Evolutionary conservation across 2,797 vertebrate genomes (phyloP), one percentile per base, ranked within the genome.

Genomic region (Notolabrus celidotus): DNA sequence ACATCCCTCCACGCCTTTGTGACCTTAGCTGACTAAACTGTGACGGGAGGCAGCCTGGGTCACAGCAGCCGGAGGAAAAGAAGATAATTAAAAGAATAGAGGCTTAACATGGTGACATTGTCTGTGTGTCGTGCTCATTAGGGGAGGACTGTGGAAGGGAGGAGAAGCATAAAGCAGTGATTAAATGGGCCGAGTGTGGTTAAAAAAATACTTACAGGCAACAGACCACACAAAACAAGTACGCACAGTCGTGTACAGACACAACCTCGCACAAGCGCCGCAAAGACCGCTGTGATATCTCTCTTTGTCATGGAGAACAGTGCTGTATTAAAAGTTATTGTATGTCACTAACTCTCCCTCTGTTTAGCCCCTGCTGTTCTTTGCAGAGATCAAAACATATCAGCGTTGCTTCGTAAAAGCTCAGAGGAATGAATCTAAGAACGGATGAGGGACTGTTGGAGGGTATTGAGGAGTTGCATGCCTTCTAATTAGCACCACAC

Each of bases 401-500:
- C 42, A 45, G 64, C 58, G 51, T 19, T 61, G 29, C 47, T 71
- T 31, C 10, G 50, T 16, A 51, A 11, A 65, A 68, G 69, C 74
- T 79, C 39, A 4, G 39, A 80, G 69, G 60, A 76, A 56, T 10
- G 45, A 79, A 68, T 62, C 58, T 25, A 54, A 68, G 64, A 75
- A 66, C 42, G 77, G 67, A 74, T 59, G 54, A 70, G 69, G 83
- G 74, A 65, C 63, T 77, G 69, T 80, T 41, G 34, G 75, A 45
- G 74, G 63, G 55, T 74, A 65, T 29, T 71, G 70, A 86, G 77
- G 66, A 85, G 78, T 59, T 79, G 67, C 62, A 65, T 19, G 45
- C 45, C 65, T 84, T 81, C 80, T 92, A 90, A 93, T 93, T 90
- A 92, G 84, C 74, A 46, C 67, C 47, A 6, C 38, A 74, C 72